Evolutionary conservation across 2,888 invertebrate species (phyloP).

Genomic region (Cantharis rufa): DNA sequence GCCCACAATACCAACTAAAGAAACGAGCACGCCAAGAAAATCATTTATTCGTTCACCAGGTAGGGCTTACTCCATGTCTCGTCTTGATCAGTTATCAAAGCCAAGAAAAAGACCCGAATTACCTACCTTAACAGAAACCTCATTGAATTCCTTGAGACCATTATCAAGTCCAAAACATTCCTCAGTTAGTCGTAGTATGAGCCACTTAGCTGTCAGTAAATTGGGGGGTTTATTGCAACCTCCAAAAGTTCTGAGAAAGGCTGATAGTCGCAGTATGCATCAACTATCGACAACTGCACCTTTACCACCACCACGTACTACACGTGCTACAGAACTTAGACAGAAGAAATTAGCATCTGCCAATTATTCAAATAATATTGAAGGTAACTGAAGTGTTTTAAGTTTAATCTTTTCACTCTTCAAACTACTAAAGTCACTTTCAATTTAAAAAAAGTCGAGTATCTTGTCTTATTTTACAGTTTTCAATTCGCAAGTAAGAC

Average conservation of each 20-base stretch:
- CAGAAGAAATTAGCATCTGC: slow-evolving; percentile 52
- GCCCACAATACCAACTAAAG: slow-evolving; percentile 83
- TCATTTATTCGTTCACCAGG: slow-evolving; percentile 64
- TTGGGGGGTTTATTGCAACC: slow-evolving; percentile 54
- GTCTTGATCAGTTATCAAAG: slow-evolving; percentile 83
- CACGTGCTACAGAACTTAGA: slow-evolving; percentile 53
- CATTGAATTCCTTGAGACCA: slow-evolving; percentile 43
- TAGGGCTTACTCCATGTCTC: slow-evolving; percentile 93
- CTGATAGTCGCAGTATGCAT: slow-evolving; percentile 56
- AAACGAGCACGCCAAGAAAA: slow-evolving; percentile 59
- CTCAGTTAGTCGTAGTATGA: slow-evolving; percentile 61
- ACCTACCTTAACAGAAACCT: slow-evolving; percentile 51
- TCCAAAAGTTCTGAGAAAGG: slow-evolving; percentile 50
- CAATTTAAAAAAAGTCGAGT: neutral
- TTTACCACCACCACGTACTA: slow-evolving; percentile 51
- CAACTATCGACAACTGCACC: slow-evolving; percentile 49
- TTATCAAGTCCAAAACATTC: slow-evolving; percentile 46
- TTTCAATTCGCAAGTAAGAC: neutral
- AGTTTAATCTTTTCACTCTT: neutral
- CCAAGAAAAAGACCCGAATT: slow-evolving; percentile 64
- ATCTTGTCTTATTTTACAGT: neutral
- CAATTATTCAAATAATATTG: slow-evolving; percentile 46
- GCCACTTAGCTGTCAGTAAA: slow-evolving; percentile 65
- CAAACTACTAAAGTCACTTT: neutral
- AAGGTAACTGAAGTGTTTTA: slow-evolving; percentile 44